phyloP scores from a whole-genome alignment of 2,888 invertebrate species.

The Craniophora ligustri region DNA sequence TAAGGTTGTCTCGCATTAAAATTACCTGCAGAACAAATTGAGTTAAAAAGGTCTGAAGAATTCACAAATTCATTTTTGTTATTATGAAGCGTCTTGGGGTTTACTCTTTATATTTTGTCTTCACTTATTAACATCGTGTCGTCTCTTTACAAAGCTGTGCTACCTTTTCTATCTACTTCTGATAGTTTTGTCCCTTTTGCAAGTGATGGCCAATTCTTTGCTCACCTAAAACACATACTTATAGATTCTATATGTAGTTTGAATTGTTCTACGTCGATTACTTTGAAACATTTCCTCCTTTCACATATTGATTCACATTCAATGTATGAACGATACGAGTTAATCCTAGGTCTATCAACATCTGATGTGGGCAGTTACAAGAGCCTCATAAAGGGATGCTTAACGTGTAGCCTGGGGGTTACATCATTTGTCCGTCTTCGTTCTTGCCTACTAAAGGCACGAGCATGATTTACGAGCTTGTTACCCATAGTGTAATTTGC shows the following conservation, averaged over 20 bases:
- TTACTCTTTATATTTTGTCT: no score
- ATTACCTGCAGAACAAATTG: constrained; percentile 5
- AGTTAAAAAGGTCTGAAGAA: constrained; percentile 4
- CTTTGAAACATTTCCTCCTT: constrained; percentile 12
- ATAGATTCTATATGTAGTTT: background rate
- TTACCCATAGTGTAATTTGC: constrained; percentile 63
- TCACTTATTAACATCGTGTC: no score
- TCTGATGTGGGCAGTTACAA: constrained; percentile 44
- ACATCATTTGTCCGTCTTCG: constrained; percentile 58
- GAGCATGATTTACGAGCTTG: constrained; percentile 63
- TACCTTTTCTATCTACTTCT: no score
- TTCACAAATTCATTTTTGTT: background rate
- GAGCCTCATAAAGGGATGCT: constrained; percentile 53
- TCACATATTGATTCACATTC: constrained; percentile 4
- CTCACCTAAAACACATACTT: no score
- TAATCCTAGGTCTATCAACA: constrained; percentile 37
- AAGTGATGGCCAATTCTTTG: no score
- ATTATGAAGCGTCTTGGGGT: background rate
- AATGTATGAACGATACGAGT: constrained; percentile 2
- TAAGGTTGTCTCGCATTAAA: constrained; percentile 22
- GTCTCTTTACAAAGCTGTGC: no score
- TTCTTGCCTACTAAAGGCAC: constrained; percentile 55
- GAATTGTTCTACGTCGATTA: background rate
- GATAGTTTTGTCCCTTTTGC: background rate
- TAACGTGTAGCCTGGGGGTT: constrained; percentile 53